These are phyloP conservation scores for Nesogale talazaci DNA, from an alignment of 2,113 vertebrate genomes.

Conservation along the genomic window DNA sequence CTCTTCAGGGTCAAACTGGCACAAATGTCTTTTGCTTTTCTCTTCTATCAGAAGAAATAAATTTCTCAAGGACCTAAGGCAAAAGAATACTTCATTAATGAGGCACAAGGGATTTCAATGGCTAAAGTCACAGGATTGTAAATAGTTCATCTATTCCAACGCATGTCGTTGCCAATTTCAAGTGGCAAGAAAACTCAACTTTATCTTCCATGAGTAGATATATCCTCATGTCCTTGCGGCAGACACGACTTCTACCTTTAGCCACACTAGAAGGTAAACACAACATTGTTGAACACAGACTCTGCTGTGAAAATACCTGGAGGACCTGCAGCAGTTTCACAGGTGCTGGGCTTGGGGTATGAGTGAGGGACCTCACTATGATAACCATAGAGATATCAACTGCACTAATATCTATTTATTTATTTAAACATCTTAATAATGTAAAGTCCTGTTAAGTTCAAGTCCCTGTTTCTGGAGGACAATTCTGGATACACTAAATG, in stretches of 20 bases:
- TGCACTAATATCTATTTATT: too few relatives aligned
- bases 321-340: background rate
- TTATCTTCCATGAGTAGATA: background rate
- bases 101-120: background rate
- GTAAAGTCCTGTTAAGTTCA: background rate
- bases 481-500: background rate
- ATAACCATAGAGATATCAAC: background rate
- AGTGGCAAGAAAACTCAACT: too few relatives aligned
- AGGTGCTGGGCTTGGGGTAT: background rate
- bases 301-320: background rate
- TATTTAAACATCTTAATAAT: background rate
- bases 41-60: background rate
- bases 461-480: background rate
- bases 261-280: too few relatives aligned
- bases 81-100: too few relatives aligned
- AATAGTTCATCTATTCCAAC: background rate
- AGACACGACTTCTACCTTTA: background rate
- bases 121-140: background rate
- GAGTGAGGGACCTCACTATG: too few relatives aligned
- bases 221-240: too few relatives aligned
- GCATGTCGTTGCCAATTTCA: background rate
- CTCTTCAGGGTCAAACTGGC: background rate
- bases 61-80: background rate
- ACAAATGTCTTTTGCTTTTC: background rate
- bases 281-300: background rate